phyloP scores from a whole-genome alignment of 2,113 vertebrate species.

The Podilymbus podiceps region DNA sequence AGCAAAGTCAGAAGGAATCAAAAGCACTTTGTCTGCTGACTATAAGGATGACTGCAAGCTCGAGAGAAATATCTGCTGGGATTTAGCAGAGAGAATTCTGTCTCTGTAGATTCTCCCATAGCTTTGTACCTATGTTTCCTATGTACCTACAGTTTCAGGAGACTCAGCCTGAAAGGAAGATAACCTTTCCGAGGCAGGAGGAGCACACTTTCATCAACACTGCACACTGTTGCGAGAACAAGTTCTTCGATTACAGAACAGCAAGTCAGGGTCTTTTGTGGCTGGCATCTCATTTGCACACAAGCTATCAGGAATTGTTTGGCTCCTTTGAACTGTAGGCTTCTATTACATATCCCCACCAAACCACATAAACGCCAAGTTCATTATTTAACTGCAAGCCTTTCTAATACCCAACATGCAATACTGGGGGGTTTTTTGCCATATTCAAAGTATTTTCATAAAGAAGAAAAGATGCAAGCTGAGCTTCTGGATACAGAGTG shows the following conservation, averaged over 20 bases:
- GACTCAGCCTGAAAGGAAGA: neutral
- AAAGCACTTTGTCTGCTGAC: neutral
- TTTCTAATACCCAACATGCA: neutral
- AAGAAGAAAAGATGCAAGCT: neutral
- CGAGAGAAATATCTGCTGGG: neutral
- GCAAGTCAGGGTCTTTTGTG: neutral
- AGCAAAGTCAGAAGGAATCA: neutral
- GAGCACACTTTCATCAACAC: neutral
- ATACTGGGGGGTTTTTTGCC: neutral
- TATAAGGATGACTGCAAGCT: neutral
- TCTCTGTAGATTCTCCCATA: neutral
- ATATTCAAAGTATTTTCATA: neutral
- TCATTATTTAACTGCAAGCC: neutral
- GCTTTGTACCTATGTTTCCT: neutral
- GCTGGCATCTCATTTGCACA: neutral
- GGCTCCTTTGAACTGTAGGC: neutral
- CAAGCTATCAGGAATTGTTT: neutral
- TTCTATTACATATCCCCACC: neutral
- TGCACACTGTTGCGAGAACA: neutral
- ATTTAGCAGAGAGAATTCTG: neutral
- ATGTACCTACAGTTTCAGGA: neutral
- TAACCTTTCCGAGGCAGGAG: neutral
- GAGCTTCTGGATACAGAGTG: neutral
- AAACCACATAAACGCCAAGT: accelerated
- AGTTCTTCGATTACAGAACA: neutral